These are phyloP conservation scores for Metacarcinus magister DNA, from an alignment of 2,888 invertebrate species.

Conservation along the genomic window DNA sequence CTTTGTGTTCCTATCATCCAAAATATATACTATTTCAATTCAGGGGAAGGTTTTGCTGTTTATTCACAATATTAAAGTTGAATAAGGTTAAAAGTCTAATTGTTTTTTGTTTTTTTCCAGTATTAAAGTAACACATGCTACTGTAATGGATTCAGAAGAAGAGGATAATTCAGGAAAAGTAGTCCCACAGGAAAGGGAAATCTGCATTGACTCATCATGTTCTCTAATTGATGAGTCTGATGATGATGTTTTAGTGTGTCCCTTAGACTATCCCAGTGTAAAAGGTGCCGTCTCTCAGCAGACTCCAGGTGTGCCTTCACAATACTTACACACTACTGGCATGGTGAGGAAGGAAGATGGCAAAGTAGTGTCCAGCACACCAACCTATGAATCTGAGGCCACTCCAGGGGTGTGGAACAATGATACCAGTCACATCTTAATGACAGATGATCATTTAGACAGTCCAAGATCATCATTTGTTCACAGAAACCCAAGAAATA, in stretches of 20 bases:
- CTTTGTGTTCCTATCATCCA: too few relatives aligned
- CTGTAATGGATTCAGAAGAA: not conserved
- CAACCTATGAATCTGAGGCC: conserved; percentile 3
- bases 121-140: not conserved
- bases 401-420: not conserved
- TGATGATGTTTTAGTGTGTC: not conserved
- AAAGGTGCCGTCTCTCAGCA: not conserved
- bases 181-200: not conserved
- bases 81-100: not conserved
- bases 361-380: not conserved
- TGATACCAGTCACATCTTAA: not conserved
- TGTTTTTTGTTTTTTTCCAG: not conserved
- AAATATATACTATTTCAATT: not conserved
- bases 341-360: not conserved
- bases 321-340: not conserved
- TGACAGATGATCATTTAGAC: not conserved
- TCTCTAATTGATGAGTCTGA: not conserved
- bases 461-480: not conserved
- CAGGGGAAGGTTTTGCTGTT: not conserved
- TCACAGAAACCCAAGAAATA: not conserved
- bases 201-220: not conserved
- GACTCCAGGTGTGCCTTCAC: not conserved
- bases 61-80: not conserved
- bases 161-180: not conserved
- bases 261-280: not conserved